Evolutionary conservation across 2,888 invertebrate genomes (phyloP).

Genomic region (Tricholauxania praeusta): DNA sequence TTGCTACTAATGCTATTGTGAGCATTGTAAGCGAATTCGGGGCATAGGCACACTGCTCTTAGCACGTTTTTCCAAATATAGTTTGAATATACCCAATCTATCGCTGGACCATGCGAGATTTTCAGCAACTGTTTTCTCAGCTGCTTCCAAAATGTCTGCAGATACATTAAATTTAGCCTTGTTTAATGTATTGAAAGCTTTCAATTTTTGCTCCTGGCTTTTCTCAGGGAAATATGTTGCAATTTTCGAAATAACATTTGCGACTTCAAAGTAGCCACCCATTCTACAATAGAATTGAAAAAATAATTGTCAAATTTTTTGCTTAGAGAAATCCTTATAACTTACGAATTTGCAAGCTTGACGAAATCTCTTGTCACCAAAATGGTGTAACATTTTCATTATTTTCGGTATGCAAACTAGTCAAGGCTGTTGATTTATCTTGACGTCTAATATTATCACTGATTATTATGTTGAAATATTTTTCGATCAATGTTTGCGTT

Average conservation of each 20-base stretch:
- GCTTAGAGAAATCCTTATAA: background rate
- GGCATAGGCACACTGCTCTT: background rate
- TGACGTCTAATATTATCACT: conserved; percentile 64
- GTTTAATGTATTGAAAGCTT: conserved; percentile 54
- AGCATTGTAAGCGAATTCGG: conserved; percentile 47
- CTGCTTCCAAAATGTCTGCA: conserved; percentile 51
- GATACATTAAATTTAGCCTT: conserved; percentile 56
- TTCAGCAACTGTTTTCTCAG: conserved; percentile 55
- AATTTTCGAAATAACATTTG: conserved; percentile 60
- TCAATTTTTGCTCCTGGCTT: conserved; percentile 53
- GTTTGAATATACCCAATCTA: conserved; percentile 53
- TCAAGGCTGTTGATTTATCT: conserved; percentile 61
- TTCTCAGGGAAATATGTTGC: conserved; percentile 61
- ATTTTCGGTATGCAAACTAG: conserved; percentile 70
- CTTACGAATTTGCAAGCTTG: conserved; percentile 59
- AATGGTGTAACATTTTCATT: conserved; percentile 71
- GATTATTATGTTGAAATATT: conserved; percentile 69
- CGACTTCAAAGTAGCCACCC: conserved; percentile 59
- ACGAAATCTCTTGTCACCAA: conserved; percentile 64
- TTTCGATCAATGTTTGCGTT: conserved; percentile 69
- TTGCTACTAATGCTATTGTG: conserved; percentile 50
- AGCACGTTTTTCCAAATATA: conserved; percentile 49
- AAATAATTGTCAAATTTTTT: no score
- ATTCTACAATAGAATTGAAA: conserved; percentile 49
- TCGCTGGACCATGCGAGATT: conserved; percentile 62